These are phyloP conservation scores for Danio aesculapii DNA, from an alignment of 2,797 vertebrate genomes.

Conservation along the genomic window DNA sequence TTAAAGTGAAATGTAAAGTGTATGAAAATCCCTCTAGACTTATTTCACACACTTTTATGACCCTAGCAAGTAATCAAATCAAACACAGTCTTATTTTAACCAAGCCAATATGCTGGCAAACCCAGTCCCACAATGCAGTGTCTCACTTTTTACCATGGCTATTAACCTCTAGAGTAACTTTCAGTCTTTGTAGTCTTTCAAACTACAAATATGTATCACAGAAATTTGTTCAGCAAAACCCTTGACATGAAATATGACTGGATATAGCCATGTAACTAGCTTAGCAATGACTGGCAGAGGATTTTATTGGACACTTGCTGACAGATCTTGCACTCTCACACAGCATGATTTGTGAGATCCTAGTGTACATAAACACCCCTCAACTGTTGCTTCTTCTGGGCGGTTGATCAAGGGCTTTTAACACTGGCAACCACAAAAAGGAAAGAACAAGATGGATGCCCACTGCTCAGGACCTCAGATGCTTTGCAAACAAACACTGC, in stretches of 20 bases:
- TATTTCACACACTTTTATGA: background rate
- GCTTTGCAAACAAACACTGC: slow-evolving; percentile 63
- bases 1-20: background rate
- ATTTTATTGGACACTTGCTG: slow-evolving; percentile 17
- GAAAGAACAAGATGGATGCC: slow-evolving; percentile 43
- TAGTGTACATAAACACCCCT: slow-evolving; percentile 38
- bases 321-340: slow-evolving; percentile 20
- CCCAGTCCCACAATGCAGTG: background rate
- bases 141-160: background rate
- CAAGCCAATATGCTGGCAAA: background rate
- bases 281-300: slow-evolving; percentile 10
- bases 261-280: background rate
- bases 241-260: slow-evolving; percentile 3
- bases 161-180: no score
- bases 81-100: background rate
- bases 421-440: slow-evolving; percentile 55
- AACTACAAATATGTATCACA: background rate
- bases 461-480: slow-evolving; percentile 51
- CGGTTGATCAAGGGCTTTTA: slow-evolving; percentile 59
- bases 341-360: slow-evolving; percentile 12
- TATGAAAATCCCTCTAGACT: background rate
- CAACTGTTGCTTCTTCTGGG: slow-evolving; percentile 42
- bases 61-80: background rate
- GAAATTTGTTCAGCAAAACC: slow-evolving; percentile 6
- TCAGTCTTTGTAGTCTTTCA: slow-evolving; percentile 14